phyloP scores from a whole-genome alignment of 2,888 invertebrate species.

The Halictus ligatus region DNA sequence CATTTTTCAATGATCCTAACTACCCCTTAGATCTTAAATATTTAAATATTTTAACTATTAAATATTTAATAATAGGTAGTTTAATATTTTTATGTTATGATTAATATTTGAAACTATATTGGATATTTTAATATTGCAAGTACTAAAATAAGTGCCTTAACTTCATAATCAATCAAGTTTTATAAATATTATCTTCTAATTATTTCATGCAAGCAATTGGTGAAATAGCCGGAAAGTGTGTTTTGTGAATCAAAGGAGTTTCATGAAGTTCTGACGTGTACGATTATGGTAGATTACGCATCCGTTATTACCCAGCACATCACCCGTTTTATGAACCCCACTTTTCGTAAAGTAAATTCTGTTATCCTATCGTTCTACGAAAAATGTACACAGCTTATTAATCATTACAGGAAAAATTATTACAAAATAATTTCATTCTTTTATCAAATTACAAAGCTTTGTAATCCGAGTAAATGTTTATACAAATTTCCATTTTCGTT shows the following conservation, averaged over 20 bases:
- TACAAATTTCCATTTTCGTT: not conserved
- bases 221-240: not conserved
- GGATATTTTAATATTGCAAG: not conserved
- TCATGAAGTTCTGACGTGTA: slow-evolving; percentile 27
- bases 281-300: slow-evolving; percentile 15
- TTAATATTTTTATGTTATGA: not conserved
- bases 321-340: slow-evolving; percentile 16
- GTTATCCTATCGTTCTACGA: not conserved
- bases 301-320: slow-evolving; percentile 7
- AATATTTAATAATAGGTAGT: too few relatives aligned
- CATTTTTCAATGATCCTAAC: too few relatives aligned
- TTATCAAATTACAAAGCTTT: not conserved
- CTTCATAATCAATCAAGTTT: not conserved
- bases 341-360: slow-evolving; percentile 25
- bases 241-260: slow-evolving; percentile 1
- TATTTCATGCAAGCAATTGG: not conserved
- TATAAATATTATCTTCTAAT: not conserved
- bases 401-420: not conserved
- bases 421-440: not conserved
- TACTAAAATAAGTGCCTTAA: not conserved
- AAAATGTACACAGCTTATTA: not conserved
- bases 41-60: too few relatives aligned
- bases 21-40: too few relatives aligned
- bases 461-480: not conserved
- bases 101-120: not conserved